Base-by-base conservation (phyloP, 2,888 invertebrate species). In the Brachylomia viminalis region DNA sequence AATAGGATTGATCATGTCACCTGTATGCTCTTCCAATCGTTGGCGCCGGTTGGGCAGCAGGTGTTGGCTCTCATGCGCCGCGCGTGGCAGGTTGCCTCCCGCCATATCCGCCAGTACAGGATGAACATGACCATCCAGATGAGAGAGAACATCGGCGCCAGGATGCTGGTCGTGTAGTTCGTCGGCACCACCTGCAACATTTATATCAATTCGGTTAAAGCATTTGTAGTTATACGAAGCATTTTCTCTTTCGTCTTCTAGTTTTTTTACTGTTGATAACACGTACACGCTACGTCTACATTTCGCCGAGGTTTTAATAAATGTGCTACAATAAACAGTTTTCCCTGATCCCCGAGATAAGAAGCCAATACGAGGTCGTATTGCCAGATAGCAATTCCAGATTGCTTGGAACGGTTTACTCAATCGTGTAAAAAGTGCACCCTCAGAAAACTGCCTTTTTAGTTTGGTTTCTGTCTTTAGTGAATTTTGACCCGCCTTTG, bases 11-110 rank as follows among this genome's bases (percentile, higher is more conserved):
- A 8, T 38, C 5, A 20, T 45, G 10, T 67, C 92, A 98, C 98
- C 97, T 98, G 98, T 83, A 98, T 97, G 83, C 98, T 98, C 95
- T 98, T 98, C 97, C 98, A 98, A 91, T 98, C 98, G 79, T 97
- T 97, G 79, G 97, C 96, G 27, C 97, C 96, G 15, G 97, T 93
- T 38, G 97, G 97, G 86, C 97, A 96, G 91, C 97, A 97, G 65
- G 97, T 97, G 88, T 97, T 97, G 80, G 97, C 97, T 61, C 98
- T 97, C 93, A 98, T 95, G 80, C 98, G 97, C 85, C 97, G 97
- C 33, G 97, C 97, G 92, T 98, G 98, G 87, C 97, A 97, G 8
- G 97, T 97, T 1, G 98, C 98, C 92, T 98, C 98, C 52, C 97
- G 97, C 97, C 98, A 98, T 90, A 98, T 98, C 88, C 98, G 97